Base-by-base conservation (phyloP, 2,113 vertebrate species). In the Callocephalon fimbriatum region DNA sequence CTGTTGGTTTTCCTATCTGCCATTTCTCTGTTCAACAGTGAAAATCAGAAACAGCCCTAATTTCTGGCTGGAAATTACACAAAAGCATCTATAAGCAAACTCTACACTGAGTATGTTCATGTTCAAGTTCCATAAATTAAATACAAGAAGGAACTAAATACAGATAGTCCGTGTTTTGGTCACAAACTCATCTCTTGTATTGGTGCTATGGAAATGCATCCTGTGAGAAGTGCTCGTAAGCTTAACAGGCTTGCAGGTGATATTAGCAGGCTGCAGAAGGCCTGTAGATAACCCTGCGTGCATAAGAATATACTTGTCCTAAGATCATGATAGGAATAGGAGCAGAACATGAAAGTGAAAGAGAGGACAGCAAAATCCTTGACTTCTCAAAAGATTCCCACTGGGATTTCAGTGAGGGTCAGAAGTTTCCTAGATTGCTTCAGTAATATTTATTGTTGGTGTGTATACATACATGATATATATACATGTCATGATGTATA, bases 341-440 rank as follows among this genome's bases (percentile, higher is more conserved):
- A 94, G 44, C 13, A 91, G 77, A 85, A 65, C 6, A 75, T 66
- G 61, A 72, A 95, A 96, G 80, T 85, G 61, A 35, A 95, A 65
- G 83, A 89, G 71, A 16, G 9, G 74, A 85, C 21, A 88, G 48
- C n/a, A 89, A 78, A 93, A 78, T 94, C 40, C 73, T 85, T 93
- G 76, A 59, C 70, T 51, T 90, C 61, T 94, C 47, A 47, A 56
- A 94, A 95, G 50, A 72, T 82, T 89, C 47, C 68, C 44, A 23
- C 13, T 78, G 87, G 91, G 61, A 75, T 90, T 94, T 95, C 42
- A 68, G 21, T 37, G 58, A 94, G 91, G 56, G 32, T 72, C 81
- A 79, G 31, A 78, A 91, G 21, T 93, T 95, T 90, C 87, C 89
- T 53, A 13, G 14, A 21, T 68, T 93, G 56, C 51, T 47, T 71